Evolutionary conservation across 2,113 vertebrate species (phyloP).

Genomic region (Eonycteris spelaea): DNA sequence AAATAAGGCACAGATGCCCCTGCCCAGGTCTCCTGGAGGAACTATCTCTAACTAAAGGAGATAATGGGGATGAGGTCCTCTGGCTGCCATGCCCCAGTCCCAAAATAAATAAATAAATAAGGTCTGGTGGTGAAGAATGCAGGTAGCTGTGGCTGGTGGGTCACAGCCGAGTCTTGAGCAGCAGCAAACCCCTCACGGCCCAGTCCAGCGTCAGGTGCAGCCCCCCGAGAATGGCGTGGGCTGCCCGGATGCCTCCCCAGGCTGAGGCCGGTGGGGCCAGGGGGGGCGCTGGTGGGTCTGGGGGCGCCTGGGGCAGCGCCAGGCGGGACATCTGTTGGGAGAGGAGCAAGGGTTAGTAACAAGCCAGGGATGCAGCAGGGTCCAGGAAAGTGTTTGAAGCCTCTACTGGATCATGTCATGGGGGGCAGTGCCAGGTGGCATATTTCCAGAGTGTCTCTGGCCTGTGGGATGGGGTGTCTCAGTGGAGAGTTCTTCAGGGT

Average conservation of each 20-base stretch:
- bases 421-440: neutral
- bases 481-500: neutral
- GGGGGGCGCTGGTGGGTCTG: conserved; percentile 8
- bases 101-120: conserved; percentile 80
- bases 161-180: conserved; percentile 72
- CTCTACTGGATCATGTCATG: too few relatives aligned
- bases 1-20: conserved; percentile 64
- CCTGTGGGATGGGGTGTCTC: neutral
- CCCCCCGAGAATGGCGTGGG: conserved; percentile 64
- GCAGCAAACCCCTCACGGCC: conserved; percentile 66
- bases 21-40: neutral
- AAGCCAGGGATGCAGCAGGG: neutral
- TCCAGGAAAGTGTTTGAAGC: neutral
- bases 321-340: conserved; percentile 53
- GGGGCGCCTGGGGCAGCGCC: conserved; percentile 56
- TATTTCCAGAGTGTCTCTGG: neutral
- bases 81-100: neutral
- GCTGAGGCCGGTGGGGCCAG: conserved; percentile 41
- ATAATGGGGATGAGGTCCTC: neutral
- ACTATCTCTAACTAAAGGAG: neutral
- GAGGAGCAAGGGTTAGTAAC: neutral
- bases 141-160: neutral
- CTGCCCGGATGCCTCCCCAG: conserved; percentile 66
- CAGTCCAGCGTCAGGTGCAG: conserved; percentile 74
- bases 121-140: neutral